Base-by-base conservation (phyloP, 2,888 invertebrate genomes). In the Ophonus ardosiacus region DNA sequence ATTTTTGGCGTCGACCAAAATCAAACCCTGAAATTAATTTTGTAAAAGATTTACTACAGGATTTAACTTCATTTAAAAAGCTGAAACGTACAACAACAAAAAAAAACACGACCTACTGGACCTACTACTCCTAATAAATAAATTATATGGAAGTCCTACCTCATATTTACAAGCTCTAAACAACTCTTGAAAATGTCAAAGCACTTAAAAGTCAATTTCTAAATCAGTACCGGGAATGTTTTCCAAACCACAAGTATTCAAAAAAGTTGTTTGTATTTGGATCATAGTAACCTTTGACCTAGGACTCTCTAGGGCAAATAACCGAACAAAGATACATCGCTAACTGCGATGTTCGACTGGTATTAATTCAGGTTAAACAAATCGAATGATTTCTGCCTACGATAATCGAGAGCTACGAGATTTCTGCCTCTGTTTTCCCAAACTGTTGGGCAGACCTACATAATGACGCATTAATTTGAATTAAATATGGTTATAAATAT, bases 381-480 rank as follows among this genome's bases (percentile, higher is more conserved):
- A 82, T 82, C 56, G 57, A 21, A 82, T 71, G 80, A 80, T 80
- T 61, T 61, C 40, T n/a, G 59, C 76, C 43, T 71, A 57, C 71
- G 71, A 13, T 71, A 74, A 82, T 82, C 74, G 40, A 51, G 18
- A 51, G 15, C 56, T 24, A 76, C 17, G 43, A 56, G 76, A 74
- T 43, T 18, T 24, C 7, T 6, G 43, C 40, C 31, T 10, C 5
- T 65, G 24, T 13, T 24, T 24, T 65, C 17, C 13, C 15, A 31
- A 71, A 68, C 31, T 68, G 18, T 68, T 10, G 31, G 31, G 68
- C n/a, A 15, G 13, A 76, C 51, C 76, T 76, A 43, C 17, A 71
- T 57, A 71, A 82, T 82, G 51, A 71, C 71, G 57, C 71, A 71
- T 68, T 82, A 82, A 74, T 82, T 82, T 82, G 57, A 56, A 71